Conservation (phyloP, 2,888 invertebrate genomes). For the Leptothorax acervorum region DNA sequence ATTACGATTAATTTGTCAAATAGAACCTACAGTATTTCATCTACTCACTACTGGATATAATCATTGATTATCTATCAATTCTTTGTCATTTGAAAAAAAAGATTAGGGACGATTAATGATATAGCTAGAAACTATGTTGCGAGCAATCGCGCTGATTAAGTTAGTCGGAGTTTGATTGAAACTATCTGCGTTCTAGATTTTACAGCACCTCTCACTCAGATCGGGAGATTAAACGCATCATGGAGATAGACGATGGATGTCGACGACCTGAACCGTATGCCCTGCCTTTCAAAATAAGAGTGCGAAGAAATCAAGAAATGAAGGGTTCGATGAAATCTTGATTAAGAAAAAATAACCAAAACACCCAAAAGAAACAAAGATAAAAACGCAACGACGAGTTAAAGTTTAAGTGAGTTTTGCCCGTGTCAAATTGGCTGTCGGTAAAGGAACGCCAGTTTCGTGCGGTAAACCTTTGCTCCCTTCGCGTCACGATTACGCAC, state of each 20-base stretch:
- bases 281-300: not conserved
- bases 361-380: not conserved
- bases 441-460: constrained; percentile 64
- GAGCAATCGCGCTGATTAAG: not conserved
- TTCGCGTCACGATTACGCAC: constrained; percentile 32
- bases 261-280: not conserved
- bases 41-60: not conserved
- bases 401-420: constrained; percentile 23
- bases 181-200: not conserved
- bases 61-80: not conserved
- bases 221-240: not conserved
- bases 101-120: not conserved
- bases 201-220: not conserved
- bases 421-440: constrained; percentile 62
- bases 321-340: no score
- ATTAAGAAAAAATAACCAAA: no score
- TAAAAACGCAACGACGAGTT: constrained; percentile 1
- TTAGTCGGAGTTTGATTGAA: not conserved
- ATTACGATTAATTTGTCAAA: not conserved
- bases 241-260: not conserved
- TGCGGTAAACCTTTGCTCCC: constrained; percentile 54
- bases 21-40: not conserved
- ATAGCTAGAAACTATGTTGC: not conserved
- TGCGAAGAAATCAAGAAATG: no score
- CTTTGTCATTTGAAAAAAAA: not conserved